A percentile compares a stretch with the other conserved stretches of the same genome.
phyloP scores from a whole-genome alignment of 2,797 vertebrate genomes.

The Fistularia tabacaria region DNA sequence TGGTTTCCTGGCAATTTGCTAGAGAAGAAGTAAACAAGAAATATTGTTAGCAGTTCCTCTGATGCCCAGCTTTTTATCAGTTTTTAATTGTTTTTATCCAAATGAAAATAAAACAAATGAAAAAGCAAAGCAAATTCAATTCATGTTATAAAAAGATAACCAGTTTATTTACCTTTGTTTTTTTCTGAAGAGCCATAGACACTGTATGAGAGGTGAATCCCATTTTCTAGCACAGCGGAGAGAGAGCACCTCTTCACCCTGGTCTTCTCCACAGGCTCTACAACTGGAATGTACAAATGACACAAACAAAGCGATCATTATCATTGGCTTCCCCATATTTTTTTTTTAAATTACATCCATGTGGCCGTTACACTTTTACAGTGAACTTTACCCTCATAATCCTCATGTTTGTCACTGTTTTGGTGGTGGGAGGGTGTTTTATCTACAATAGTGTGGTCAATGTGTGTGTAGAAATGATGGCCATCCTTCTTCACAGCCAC shows the following conservation, averaged over 20 bases:
- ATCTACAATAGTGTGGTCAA: constrained; percentile 64
- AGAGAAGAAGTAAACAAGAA: constrained; percentile 11
- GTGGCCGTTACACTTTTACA: too few relatives aligned
- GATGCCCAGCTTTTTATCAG: background rate
- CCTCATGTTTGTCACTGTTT: constrained; percentile 5
- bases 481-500: constrained; percentile 84
- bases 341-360: background rate
- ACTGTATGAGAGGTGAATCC: constrained; percentile 86
- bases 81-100: background rate
- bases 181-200: constrained; percentile 72
- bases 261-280: background rate
- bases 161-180: constrained; percentile 35
- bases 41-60: constrained; percentile 1
- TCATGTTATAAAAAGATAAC: background rate
- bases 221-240: constrained; percentile 81
- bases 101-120: background rate
- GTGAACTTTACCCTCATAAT: constrained; percentile 31
- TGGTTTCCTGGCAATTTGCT: constrained; percentile 21
- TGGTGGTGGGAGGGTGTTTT: background rate
- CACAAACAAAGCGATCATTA: background rate
- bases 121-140: background rate
- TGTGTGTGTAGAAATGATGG: constrained; percentile 85
- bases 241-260: constrained; percentile 79
- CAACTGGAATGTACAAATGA: constrained; percentile 17
- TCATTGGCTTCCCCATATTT: background rate